A percentile compares a stretch with the other conserved stretches of the same genome.
Conservation (phyloP, 2,113 vertebrate genomes). For the Dolichotis patagonum region DNA sequence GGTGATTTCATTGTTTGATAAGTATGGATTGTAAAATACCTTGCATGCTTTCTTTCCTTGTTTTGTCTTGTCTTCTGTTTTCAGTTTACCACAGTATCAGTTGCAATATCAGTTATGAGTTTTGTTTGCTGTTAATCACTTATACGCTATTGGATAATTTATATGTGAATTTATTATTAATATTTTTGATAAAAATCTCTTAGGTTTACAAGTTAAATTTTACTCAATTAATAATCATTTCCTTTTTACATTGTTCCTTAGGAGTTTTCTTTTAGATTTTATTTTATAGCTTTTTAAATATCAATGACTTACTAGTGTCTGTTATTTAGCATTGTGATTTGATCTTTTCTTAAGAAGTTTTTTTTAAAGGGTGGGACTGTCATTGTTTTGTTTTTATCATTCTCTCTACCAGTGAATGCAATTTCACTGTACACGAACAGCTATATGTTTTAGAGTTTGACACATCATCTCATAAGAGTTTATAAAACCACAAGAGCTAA, state of each 20-base stretch:
- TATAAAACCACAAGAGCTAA: conserved; percentile 40
- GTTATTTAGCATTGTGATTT: conserved; percentile 46
- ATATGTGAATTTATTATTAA: conserved; percentile 12
- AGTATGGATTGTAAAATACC: not conserved
- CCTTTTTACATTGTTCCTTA: not conserved
- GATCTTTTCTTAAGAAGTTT: conserved; percentile 3
- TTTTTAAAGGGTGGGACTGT: not conserved
- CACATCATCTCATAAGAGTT: conserved; percentile 41
- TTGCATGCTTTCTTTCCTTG: not conserved
- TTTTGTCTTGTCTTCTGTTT: not conserved
- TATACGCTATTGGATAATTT: not conserved
- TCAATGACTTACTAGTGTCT: not conserved
- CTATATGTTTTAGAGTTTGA: conserved; percentile 57
- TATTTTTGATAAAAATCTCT: not conserved
- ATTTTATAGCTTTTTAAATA: conserved; percentile 4
- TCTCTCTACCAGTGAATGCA: not conserved
- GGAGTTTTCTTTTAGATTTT: not conserved
- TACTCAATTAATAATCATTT: conserved; percentile 27
- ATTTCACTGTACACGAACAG: conserved; percentile 1
- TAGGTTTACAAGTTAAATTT: conserved; percentile 1
- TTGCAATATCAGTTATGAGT: not conserved
- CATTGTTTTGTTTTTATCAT: not conserved
- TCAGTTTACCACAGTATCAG: not conserved
- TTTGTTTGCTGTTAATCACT: not conserved
- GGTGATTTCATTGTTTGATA: conserved; percentile 8